Conservation (phyloP, 2,113 vertebrate genomes). For the Stegastes partitus region DNA sequence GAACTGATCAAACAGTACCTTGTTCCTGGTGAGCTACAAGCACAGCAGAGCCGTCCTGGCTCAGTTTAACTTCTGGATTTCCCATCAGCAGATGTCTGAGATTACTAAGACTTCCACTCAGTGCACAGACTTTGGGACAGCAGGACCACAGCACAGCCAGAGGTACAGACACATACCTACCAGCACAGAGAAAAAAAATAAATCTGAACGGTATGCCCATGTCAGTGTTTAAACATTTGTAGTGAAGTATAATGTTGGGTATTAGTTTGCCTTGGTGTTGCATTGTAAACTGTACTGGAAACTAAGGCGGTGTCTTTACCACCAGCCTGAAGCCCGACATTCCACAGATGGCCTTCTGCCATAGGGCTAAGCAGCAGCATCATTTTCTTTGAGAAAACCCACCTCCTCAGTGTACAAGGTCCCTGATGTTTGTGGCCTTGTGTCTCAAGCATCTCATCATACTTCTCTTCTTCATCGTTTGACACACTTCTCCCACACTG, state of each 20-base stretch:
- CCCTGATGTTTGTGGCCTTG: conserved; percentile 35
- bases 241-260: too few species aligned
- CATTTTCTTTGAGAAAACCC: conserved; percentile 14
- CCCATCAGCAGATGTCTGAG: conserved; percentile 82
- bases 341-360: background rate
- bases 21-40: conserved; percentile 61
- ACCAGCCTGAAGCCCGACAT: too few species aligned
- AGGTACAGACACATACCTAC: conserved; percentile 84
- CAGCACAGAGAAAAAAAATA: background rate
- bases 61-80: conserved; percentile 77
- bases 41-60: conserved; percentile 82
- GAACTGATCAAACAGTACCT: conserved; percentile 36
- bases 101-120: conserved; percentile 84
- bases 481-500: background rate
- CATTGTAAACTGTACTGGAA: too few species aligned
- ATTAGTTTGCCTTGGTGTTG: too few species aligned
- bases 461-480: background rate
- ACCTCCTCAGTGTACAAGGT: conserved; percentile 71
- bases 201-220: too few species aligned
- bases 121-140: conserved; percentile 81
- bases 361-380: background rate
- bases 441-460: conserved; percentile 23
- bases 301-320: too few species aligned
- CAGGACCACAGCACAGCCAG: conserved; percentile 85
- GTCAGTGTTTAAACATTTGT: too few species aligned